Percentiles rank a stretch among this genome's conserved stretches.
Conservation (phyloP, 92 coral and sea anemone species). For the Actinernus sp. region DNA sequence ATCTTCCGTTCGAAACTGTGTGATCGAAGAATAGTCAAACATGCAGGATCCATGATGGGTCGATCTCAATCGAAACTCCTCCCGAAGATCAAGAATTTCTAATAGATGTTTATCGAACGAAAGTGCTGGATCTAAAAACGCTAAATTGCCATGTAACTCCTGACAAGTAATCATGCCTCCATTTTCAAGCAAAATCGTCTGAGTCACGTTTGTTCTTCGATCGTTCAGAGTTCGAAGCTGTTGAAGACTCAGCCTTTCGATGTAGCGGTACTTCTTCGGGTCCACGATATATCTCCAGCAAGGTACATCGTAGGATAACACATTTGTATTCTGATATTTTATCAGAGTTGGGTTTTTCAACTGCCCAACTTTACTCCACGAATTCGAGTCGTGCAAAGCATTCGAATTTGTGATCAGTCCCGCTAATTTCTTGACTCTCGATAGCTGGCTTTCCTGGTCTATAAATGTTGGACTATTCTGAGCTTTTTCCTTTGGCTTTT, state of each 20-base stretch:
- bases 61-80: constrained; percentile 42
- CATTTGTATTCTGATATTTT: constrained; percentile 88
- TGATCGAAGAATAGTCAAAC: constrained; percentile 41
- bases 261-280: constrained; percentile 78
- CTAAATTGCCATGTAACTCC: constrained; percentile 72
- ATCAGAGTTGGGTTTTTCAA: constrained; percentile 24
- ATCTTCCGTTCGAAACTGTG: constrained; percentile 59
- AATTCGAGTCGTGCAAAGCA: constrained; percentile 31
- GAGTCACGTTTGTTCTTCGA: constrained; percentile 44
- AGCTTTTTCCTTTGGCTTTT: constrained; percentile 75
- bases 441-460: constrained; percentile 76
- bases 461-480: constrained; percentile 39
- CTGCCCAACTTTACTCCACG: constrained; percentile 16
- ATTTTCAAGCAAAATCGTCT: constrained; percentile 67
- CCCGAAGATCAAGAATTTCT: constrained; percentile 59
- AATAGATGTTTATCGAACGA: constrained; percentile 85
- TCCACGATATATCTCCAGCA: constrained; percentile 96
- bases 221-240: constrained; percentile 55
- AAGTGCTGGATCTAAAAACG: constrained; percentile 88
- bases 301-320: constrained; percentile 92
- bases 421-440: constrained; percentile 81
- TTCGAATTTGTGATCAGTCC: constrained; percentile 82
- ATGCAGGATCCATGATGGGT: constrained; percentile 26
- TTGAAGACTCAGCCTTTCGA: constrained; percentile 78
- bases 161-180: constrained; percentile 83